Percentiles rank a stretch among this genome's conserved stretches.
Conservation (phyloP, 2,797 vertebrate genomes). For the Potorous gilbertii region DNA sequence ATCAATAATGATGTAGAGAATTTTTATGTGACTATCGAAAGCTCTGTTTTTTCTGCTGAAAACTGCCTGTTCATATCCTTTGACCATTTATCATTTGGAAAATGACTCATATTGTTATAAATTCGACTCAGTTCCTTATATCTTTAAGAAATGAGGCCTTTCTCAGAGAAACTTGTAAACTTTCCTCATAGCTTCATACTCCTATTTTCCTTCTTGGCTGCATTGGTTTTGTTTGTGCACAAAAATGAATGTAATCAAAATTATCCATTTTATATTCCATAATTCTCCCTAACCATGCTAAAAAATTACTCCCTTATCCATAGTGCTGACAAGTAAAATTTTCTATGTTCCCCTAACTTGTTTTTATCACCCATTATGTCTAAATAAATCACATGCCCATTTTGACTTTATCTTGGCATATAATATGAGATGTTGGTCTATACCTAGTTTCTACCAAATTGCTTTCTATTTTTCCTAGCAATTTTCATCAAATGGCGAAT, state of each 20-base stretch:
- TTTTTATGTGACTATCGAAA: background rate
- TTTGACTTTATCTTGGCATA: background rate
- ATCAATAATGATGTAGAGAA: background rate
- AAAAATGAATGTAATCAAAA: background rate
- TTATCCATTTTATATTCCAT: background rate
- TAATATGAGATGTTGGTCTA: background rate
- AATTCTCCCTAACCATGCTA: background rate
- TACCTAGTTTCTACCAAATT: background rate
- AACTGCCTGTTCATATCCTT: background rate
- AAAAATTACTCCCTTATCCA: background rate
- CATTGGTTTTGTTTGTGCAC: background rate
- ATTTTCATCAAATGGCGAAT: background rate
- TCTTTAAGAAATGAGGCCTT: background rate
- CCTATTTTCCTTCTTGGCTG: background rate
- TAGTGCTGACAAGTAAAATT: background rate
- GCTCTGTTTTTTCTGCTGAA: background rate
- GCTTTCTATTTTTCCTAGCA: background rate
- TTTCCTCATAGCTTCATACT: background rate
- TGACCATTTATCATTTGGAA: background rate
- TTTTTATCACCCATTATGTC: background rate
- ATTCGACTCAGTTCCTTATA: background rate
- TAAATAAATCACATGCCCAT: background rate
- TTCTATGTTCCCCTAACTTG: too few relatives aligned
- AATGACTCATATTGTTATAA: background rate
- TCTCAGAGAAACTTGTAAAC: background rate